These are phyloP conservation scores for Globicephala melas DNA, from an alignment of 2,113 vertebrate species.

Conservation along the genomic window DNA sequence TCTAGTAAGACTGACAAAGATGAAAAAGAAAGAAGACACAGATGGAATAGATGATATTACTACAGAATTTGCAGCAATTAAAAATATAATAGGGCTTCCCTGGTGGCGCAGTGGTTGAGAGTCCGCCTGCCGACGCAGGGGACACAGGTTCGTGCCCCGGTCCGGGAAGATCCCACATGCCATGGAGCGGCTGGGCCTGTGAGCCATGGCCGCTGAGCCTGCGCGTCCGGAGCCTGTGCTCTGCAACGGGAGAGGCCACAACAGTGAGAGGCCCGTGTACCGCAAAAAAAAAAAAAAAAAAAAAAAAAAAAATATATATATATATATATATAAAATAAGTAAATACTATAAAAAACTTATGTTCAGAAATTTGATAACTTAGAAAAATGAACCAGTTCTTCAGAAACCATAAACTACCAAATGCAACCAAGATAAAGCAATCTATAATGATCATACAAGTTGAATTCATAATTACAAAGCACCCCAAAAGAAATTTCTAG, in stretches of 20 bases:
- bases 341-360: neutral
- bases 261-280: too few relatives aligned
- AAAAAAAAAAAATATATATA: too few relatives aligned
- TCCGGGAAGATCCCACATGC: too few relatives aligned
- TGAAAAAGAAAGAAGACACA: neutral
- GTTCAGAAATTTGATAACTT: neutral
- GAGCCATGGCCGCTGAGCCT: too few relatives aligned
- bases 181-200: too few relatives aligned
- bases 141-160: too few relatives aligned
- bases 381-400: neutral
- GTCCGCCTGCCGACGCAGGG: too few relatives aligned
- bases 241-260: too few relatives aligned
- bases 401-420: neutral
- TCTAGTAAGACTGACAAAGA: neutral
- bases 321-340: neutral
- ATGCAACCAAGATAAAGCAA: neutral
- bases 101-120: too few relatives aligned
- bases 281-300: too few relatives aligned
- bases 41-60: neutral
- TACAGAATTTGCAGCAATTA: neutral
- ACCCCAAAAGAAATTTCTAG: neutral
- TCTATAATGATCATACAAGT: neutral
- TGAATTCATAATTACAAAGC: neutral
- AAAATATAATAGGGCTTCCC: neutral
- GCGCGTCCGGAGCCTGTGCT: too few relatives aligned